A percentile compares a stretch with the other conserved stretches of the same genome.
phyloP scores from a whole-genome alignment of 1,140 invertebrate genomes.

The Apis florea region DNA sequence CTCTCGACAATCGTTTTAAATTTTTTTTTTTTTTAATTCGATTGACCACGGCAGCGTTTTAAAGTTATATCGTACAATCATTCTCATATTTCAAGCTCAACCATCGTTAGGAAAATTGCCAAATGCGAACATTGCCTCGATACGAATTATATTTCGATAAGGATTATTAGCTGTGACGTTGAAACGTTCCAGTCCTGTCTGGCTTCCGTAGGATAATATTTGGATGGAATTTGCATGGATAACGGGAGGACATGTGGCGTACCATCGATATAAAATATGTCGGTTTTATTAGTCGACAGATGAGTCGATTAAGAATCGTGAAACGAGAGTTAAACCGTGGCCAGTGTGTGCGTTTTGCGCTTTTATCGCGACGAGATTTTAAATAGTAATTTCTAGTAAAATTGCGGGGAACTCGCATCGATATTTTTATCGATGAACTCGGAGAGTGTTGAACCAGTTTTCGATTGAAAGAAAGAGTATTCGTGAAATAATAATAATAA shows the following conservation, averaged over 20 bases:
- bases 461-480: neutral
- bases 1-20: no score
- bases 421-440: neutral
- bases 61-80: no score
- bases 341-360: neutral
- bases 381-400: slow-evolving; percentile 9
- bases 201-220: neutral
- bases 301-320: slow-evolving; percentile 17
- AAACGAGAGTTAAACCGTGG: neutral
- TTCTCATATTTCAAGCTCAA: no score
- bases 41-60: no score
- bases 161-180: slow-evolving; percentile 11
- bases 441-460: neutral
- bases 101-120: slow-evolving; percentile 26
- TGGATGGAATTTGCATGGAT: neutral
- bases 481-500: no score
- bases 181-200: neutral
- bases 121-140: neutral
- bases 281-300: slow-evolving; percentile 18
- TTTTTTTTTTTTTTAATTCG: no score
- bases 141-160: slow-evolving; percentile 33
- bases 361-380: slow-evolving; percentile 1
- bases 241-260: neutral
- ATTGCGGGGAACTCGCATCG: neutral
- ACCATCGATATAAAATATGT: neutral